A percentile compares a stretch with the other conserved stretches of the same genome.
phyloP scores from a whole-genome alignment of 2,797 vertebrate genomes.

The Smutsia gigantea region DNA sequence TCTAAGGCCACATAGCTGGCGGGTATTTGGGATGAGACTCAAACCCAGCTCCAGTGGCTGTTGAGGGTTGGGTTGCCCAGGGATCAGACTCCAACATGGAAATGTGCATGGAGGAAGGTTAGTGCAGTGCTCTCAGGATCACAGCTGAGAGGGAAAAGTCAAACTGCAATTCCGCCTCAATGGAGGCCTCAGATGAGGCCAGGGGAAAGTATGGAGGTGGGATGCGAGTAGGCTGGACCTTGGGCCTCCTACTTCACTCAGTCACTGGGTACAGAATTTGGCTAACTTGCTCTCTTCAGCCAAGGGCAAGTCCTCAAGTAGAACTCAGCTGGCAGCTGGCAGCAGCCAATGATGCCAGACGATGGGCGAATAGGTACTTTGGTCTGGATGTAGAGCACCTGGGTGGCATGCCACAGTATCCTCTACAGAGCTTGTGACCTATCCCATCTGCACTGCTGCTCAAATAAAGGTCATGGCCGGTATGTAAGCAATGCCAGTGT shows the following conservation, averaged over 20 bases:
- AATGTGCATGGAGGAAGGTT: background rate
- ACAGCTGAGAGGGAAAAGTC: background rate
- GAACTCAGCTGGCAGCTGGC: background rate
- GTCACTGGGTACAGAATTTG: background rate
- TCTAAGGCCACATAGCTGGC: background rate
- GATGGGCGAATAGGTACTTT: background rate
- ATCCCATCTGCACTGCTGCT: background rate
- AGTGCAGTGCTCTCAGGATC: no score
- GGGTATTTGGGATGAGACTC: background rate
- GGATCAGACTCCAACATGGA: background rate
- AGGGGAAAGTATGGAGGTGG: background rate
- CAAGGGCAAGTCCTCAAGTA: background rate
- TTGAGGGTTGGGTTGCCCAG: no score
- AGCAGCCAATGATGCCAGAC: background rate
- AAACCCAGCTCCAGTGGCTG: background rate
- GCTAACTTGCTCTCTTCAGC: background rate
- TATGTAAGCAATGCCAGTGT: background rate
- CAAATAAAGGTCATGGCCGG: background rate
- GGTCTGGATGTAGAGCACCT: background rate
- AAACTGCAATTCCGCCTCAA: background rate
- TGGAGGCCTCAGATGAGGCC: background rate
- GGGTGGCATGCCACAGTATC: no score
- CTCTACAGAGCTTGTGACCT: background rate
- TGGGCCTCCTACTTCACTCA: background rate
- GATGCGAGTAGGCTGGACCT: background rate